Evolutionary conservation across 1,140 invertebrate genomes (phyloP).

Genomic region (Aphis craccivora): DNA sequence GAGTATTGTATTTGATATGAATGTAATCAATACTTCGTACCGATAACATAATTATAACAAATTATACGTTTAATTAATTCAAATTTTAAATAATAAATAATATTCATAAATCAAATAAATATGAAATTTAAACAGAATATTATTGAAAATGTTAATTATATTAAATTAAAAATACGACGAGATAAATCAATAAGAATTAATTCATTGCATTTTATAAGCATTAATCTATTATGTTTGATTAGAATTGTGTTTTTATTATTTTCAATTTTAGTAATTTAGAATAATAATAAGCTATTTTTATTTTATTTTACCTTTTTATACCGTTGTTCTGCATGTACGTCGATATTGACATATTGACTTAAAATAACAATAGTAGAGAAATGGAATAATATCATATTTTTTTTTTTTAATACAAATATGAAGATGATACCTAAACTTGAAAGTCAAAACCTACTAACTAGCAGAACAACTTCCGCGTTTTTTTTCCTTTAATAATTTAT

Average conservation of each 20-base stretch:
- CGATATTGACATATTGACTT: neutral
- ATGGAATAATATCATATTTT: neutral
- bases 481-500: neutral
- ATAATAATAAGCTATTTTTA: too few relatives aligned
- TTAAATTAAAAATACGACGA: neutral
- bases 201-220: neutral
- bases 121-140: neutral
- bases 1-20: neutral
- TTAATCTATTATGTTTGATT: too few relatives aligned
- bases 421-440: neutral
- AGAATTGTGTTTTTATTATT: too few relatives aligned
- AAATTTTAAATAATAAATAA: neutral
- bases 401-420: too few relatives aligned
- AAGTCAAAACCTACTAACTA: neutral
- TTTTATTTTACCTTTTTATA: neutral
- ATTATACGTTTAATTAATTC: neutral
- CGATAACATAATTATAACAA: neutral
- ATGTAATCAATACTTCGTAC: neutral
- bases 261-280: neutral
- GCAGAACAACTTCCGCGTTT: neutral
- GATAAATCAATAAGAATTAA: neutral
- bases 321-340: neutral
- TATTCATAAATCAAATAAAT: neutral
- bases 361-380: neutral
- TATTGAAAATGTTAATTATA: neutral